Conservation (phyloP, 2,113 vertebrate species). For the Orthonyx spaldingii region DNA sequence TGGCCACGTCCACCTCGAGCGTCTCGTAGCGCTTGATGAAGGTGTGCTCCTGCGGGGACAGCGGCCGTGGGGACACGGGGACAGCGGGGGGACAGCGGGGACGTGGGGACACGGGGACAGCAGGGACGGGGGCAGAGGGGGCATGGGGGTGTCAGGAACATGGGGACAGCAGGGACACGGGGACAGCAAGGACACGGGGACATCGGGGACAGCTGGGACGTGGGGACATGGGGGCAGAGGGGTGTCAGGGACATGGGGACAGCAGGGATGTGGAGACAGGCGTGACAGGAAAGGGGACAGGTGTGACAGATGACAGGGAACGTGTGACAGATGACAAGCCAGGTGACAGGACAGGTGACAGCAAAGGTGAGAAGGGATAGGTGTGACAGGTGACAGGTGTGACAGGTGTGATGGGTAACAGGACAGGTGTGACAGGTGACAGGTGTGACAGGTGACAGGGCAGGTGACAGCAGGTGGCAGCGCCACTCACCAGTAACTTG, state of each 20-base stretch:
- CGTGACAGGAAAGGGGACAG: no score
- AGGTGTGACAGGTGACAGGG: no score
- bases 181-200: not conserved
- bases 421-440: not conserved
- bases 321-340: no score
- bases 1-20: constrained; percentile 90
- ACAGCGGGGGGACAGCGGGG: not conserved
- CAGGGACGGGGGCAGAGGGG: no score
- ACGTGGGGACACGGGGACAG: not conserved
- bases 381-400: not conserved
- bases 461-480: not conserved
- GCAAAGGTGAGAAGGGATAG: no score
- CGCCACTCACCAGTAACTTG: constrained; percentile 85
- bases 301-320: no score
- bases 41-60: constrained; percentile 74
- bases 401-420: not conserved
- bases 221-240: no score
- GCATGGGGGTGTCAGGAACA: no score
- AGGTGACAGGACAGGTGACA: not conserved
- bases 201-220: no score
- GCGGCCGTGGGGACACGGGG: not conserved
- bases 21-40: constrained; percentile 93
- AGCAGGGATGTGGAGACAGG: no score
- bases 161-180: not conserved
- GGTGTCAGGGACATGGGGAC: no score